These are phyloP conservation scores for Glareola pratincola DNA, from an alignment of 2,113 vertebrate genomes.

Conservation along the genomic window DNA sequence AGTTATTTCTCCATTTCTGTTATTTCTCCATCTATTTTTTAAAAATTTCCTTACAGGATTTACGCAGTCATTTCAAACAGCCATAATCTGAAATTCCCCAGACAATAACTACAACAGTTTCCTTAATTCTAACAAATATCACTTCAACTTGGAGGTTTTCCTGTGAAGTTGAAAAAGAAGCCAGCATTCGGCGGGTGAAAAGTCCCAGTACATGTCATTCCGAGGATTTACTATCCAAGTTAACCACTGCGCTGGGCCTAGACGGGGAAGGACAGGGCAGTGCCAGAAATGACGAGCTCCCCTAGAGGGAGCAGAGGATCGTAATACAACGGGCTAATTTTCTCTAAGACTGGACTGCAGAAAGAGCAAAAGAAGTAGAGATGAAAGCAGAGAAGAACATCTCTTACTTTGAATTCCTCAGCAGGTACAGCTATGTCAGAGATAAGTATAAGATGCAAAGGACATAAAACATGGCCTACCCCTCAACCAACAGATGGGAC, in stretches of 20 bases:
- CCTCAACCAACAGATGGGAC: neutral
- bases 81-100: neutral
- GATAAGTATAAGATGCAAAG: neutral
- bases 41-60: neutral
- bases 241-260: neutral
- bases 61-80: neutral
- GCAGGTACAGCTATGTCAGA: neutral
- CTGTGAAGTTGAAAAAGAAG: neutral
- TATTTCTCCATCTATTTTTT: neutral
- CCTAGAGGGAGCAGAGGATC: neutral
- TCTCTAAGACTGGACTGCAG: neutral
- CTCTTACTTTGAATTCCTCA: neutral
- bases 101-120: neutral
- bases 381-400: neutral
- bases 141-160: neutral
- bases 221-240: too few relatives aligned
- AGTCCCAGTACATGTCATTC: neutral
- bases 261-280: neutral
- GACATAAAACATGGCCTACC: neutral
- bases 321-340: accelerated
- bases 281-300: neutral
- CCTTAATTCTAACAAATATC: neutral
- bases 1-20: neutral
- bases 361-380: neutral
- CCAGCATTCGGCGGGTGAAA: neutral